A percentile compares a stretch with the other conserved stretches of the same genome.
Conservation (phyloP, 2,797 vertebrate species). For the Chaenodraco wilsoni region DNA sequence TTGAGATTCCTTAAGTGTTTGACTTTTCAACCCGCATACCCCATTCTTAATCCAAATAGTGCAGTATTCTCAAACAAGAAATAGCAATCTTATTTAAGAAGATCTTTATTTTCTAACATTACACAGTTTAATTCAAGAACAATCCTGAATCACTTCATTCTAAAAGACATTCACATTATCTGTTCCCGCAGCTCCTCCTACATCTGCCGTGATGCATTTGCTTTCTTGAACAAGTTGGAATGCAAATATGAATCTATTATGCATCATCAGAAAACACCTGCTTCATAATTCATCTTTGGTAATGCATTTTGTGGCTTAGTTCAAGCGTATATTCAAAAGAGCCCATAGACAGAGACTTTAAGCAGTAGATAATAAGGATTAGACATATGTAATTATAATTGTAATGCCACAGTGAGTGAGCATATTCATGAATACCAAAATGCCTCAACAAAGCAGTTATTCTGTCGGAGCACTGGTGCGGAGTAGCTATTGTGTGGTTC, state of each 20-base stretch:
- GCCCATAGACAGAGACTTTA: conserved; percentile 51
- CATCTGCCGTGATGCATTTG: conserved; percentile 23
- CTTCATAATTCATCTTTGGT: conserved; percentile 54
- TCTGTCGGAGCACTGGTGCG: conserved; percentile 27
- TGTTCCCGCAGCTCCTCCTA: background rate
- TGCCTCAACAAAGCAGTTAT: conserved; percentile 56
- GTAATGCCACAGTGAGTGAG: conserved; percentile 67
- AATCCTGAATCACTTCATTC: conserved; percentile 1
- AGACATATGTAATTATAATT: conserved; percentile 73
- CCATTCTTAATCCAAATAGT: background rate
- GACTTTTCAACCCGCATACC: background rate
- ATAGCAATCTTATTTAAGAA: background rate
- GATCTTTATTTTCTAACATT: conserved; percentile 1
- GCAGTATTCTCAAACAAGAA: conserved; percentile 3
- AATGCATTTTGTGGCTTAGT: conserved; percentile 43
- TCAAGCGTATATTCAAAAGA: conserved; percentile 43
- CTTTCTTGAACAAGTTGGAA: conserved; percentile 38
- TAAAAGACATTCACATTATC: conserved; percentile 23
- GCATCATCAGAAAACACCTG: conserved; percentile 56
- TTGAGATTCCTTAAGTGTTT: background rate
- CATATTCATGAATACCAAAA: conserved; percentile 74
- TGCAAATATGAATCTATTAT: conserved; percentile 56
- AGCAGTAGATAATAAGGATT: conserved; percentile 72
- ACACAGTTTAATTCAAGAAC: conserved; percentile 6
- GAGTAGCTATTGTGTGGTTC: conserved; percentile 33